Conservation (phyloP, 2,113 vertebrate species). For the Rynchops niger region DNA sequence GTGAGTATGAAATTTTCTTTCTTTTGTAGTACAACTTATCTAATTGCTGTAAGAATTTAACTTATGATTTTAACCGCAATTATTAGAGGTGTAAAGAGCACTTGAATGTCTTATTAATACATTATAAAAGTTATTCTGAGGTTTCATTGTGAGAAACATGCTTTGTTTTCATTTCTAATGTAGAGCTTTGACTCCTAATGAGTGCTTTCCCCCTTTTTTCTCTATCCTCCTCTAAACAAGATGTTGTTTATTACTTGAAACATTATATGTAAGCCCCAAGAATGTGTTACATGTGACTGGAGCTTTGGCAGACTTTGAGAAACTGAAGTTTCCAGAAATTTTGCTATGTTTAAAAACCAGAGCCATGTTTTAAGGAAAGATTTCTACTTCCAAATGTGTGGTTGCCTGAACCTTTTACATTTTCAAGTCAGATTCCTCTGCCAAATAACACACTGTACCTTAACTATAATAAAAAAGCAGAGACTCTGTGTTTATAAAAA, state of each 20-base stretch:
- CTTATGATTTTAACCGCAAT: slow-evolving; percentile 20
- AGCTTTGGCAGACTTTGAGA: slow-evolving; percentile 78
- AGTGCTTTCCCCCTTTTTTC: slow-evolving; percentile 62
- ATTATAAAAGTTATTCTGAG: slow-evolving; percentile 17
- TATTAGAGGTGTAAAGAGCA: slow-evolving; percentile 36
- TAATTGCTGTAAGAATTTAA: slow-evolving; percentile 30
- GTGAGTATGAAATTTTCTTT: not conserved
- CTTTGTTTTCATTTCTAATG: slow-evolving; percentile 25
- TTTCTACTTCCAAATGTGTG: slow-evolving; percentile 84
- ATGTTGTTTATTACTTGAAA: slow-evolving; percentile 84
- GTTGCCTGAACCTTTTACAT: slow-evolving; percentile 83
- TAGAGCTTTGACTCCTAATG: slow-evolving; percentile 72
- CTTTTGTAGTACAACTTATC: slow-evolving; percentile 15
- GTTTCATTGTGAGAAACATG: slow-evolving; percentile 6
- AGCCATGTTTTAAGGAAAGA: slow-evolving; percentile 81
- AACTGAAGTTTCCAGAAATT: slow-evolving; percentile 83
- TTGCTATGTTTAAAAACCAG: slow-evolving; percentile 81
- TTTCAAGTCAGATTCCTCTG: slow-evolving; percentile 79
- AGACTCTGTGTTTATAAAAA: slow-evolving; percentile 74
- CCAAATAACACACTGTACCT: slow-evolving; percentile 86
- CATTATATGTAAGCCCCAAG: slow-evolving; percentile 78
- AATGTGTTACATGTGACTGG: slow-evolving; percentile 81
- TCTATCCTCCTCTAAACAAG: slow-evolving; percentile 74
- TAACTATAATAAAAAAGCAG: slow-evolving; percentile 77
- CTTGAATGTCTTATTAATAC: slow-evolving; percentile 8